Evolutionary conservation across 1,140 invertebrate species (phyloP), one percentile per base, ranked within the genome.

Genomic region (Palaemon carinicauda): DNA sequence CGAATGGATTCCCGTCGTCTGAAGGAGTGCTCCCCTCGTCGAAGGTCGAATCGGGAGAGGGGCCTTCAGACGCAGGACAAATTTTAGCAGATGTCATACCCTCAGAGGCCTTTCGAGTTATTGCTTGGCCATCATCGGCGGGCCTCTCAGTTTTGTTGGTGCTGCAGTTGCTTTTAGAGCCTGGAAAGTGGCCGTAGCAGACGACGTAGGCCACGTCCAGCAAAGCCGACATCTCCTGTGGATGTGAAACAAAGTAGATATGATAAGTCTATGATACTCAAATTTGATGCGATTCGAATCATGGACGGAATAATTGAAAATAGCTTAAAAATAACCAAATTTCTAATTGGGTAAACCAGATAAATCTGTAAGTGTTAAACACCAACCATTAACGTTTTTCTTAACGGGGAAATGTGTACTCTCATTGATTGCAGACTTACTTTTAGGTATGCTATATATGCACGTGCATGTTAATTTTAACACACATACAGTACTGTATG

Each of bases 121-220:
- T 33, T 24, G 71, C 3, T 24, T 15, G 31, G 21, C 24, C 14
- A 9, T 14, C n/a, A n/a, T 19, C 17, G 73, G n/a, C 19, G 51
- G 1, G 24, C 24, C 52, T 19, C 4, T 10, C 1, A 53, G 50
- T 1, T 14, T 17, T 21, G 17, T 69, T 17, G 51, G 5, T n/a
- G 7, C 1, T 3, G 12, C 17, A 12, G 4, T 10, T n/a, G n/a
- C 5, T 14, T 24, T 29, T 10, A 71, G 50, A 31, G 52, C 60
- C 15, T 80, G 84, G 84, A 31, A 86, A 86, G 78, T 86, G 84
- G 24, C 84, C 84, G 77, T 73, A 86, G 84, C 77, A 52, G 29
- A 86, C n/a, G 65, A 86, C 77, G 60, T 86, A 86, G 7, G 84
- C 84, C n/a, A 86, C 50, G 65, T 86, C 84, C 14, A n/a, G 65